phyloP scores from a whole-genome alignment of 2,113 vertebrate species.

The Poeciliopsis turrubarensis region DNA sequence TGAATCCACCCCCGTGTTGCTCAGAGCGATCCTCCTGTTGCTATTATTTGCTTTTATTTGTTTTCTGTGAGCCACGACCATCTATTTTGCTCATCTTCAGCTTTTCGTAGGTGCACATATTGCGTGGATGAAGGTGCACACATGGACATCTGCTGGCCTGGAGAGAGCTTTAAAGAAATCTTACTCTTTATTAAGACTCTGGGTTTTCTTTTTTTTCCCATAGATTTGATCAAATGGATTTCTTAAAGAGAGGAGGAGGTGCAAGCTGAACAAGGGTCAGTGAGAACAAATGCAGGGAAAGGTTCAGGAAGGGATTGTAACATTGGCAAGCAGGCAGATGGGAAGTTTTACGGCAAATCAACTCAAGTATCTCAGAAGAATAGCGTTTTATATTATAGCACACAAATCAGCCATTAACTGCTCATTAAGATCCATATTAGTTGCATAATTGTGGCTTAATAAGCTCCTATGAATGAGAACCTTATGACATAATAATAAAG shows the following conservation, averaged over 20 bases:
- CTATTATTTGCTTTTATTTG: constrained; percentile 24
- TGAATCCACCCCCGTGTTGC: constrained; percentile 40
- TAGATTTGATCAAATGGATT: not conserved
- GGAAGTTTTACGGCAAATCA: too few relatives aligned
- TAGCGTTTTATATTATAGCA: too few relatives aligned
- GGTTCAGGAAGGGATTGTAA: too few relatives aligned
- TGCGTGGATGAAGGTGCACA: not conserved
- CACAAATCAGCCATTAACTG: too few relatives aligned
- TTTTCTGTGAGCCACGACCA: constrained; percentile 8
- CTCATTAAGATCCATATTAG: too few relatives aligned
- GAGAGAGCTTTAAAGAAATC: not conserved
- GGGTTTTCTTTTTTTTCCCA: not conserved
- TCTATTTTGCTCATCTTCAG: not conserved
- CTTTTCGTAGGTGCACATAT: constrained; percentile 8
- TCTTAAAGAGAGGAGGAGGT: not conserved
- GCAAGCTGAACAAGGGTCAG: not conserved
- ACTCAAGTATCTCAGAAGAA: too few relatives aligned
- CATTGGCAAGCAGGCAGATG: too few relatives aligned
- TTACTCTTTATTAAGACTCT: not conserved
- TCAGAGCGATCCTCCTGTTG: constrained; percentile 18
- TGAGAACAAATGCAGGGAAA: too few relatives aligned
- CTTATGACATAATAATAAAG: too few relatives aligned
- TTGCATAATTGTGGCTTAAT: too few relatives aligned
- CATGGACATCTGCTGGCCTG: not conserved
- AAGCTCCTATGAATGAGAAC: too few relatives aligned